Conservation (phyloP, 1,140 invertebrate genomes). For the Amyelois transitella region DNA sequence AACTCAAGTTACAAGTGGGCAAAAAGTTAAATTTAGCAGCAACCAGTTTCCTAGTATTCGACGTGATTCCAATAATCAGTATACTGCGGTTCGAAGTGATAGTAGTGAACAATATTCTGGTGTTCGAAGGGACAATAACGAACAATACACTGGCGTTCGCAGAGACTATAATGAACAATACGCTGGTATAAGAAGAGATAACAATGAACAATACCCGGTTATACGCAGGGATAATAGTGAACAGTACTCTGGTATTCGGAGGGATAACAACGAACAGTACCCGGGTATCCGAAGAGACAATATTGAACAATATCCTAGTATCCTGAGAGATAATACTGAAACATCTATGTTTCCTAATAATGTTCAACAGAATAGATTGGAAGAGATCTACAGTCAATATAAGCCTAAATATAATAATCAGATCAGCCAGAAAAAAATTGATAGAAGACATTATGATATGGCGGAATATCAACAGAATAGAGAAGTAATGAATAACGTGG, state of each 20-base stretch:
- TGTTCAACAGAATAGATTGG: not conserved
- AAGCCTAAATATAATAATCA: not conserved
- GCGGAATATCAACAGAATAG: not conserved
- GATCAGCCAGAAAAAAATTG: not conserved
- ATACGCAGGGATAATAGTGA: too few relatives aligned
- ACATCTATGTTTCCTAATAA: not conserved
- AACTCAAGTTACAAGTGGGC: slow-evolving; percentile 4
- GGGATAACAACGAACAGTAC: too few relatives aligned
- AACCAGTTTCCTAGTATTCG: slow-evolving; percentile 12
- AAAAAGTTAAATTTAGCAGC: slow-evolving; percentile 15
- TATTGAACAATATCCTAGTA: slow-evolving; percentile 7
- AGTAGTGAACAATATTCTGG: too few relatives aligned
- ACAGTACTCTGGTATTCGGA: too few relatives aligned
- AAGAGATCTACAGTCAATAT: not conserved
- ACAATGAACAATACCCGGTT: too few relatives aligned
- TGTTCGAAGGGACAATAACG: too few relatives aligned
- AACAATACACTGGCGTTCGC: too few relatives aligned
- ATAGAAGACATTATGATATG: not conserved
- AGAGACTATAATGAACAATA: too few relatives aligned
- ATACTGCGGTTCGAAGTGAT: too few relatives aligned
- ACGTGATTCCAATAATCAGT: too few relatives aligned
- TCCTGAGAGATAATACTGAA: slow-evolving; percentile 14
- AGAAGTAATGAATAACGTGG: not conserved
- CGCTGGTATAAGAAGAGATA: too few relatives aligned
- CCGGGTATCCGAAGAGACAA: too few relatives aligned